These are phyloP conservation scores for Octomys mimax DNA, from an alignment of 2,797 vertebrate species.

Conservation along the genomic window DNA sequence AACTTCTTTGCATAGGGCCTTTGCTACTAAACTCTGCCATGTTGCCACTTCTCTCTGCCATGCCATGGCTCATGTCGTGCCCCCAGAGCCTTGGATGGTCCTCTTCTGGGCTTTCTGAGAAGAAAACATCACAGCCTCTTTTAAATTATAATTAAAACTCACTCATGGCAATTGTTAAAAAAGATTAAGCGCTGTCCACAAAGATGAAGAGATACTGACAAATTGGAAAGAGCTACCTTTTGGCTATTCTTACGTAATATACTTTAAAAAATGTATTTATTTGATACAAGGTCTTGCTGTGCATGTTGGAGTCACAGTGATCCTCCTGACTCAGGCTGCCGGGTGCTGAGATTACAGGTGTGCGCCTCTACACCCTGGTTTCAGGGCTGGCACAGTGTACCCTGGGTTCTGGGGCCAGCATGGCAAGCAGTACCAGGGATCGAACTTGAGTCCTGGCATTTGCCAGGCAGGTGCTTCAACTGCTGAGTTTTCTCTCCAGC, in stretches of 20 bases:
- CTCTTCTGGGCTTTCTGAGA: background rate
- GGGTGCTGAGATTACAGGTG: too few species aligned
- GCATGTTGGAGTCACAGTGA: too few species aligned
- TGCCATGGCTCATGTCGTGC: background rate
- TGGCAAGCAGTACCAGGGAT: too few species aligned
- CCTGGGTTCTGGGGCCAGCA: too few species aligned
- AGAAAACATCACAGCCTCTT: background rate
- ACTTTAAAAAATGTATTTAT: background rate
- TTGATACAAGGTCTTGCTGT: too few species aligned
- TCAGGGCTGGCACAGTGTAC: too few species aligned
- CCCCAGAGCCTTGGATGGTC: background rate
- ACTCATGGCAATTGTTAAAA: background rate
- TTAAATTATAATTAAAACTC: background rate
- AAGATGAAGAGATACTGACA: background rate
- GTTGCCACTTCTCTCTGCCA: background rate
- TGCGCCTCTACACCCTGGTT: too few species aligned
- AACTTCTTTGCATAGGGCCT: background rate
- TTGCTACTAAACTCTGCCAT: background rate
- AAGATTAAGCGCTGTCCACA: background rate
- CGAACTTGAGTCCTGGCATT: too few species aligned
- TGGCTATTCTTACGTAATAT: constrained; percentile 6
- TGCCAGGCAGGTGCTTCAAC: too few species aligned
- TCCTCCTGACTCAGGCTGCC: too few species aligned
- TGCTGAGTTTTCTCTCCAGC: too few species aligned
- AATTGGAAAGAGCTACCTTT: background rate